phyloP scores from a whole-genome alignment of 2,888 invertebrate genomes.

The Netelia inedita region DNA sequence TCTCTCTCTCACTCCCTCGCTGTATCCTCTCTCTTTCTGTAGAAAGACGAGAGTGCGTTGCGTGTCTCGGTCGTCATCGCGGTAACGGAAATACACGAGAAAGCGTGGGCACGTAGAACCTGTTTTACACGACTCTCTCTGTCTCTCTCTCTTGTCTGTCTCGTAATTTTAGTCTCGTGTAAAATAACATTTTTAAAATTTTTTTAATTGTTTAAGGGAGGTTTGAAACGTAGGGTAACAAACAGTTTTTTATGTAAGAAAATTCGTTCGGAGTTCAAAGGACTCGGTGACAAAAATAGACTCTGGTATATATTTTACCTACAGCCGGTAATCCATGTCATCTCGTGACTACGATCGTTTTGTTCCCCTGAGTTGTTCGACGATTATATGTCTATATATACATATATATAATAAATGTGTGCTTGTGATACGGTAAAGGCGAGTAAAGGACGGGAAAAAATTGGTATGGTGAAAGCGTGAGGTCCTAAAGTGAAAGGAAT shows the following conservation, averaged over 20 bases:
- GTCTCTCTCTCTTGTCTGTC: constrained; percentile 13
- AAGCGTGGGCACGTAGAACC: constrained; percentile 46
- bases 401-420: background rate
- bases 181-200: too few species aligned
- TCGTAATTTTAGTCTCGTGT: background rate
- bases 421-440: background rate
- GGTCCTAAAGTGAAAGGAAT: constrained; percentile 40
- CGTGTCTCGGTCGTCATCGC: constrained; percentile 35
- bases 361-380: background rate
- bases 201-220: too few species aligned
- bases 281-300: background rate
- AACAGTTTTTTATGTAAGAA: too few species aligned
- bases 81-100: constrained; percentile 62
- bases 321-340: background rate
- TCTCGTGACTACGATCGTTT: background rate
- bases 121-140: constrained; percentile 3
- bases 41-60: constrained; percentile 11
- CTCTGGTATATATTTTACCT: background rate
- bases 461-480: background rate
- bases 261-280: too few species aligned
- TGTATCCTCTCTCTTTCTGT: background rate
- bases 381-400: background rate
- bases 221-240: too few species aligned
- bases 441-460: background rate
- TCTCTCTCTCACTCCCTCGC: constrained; percentile 22